Conservation (phyloP, 1,140 invertebrate genomes). For the Musca vetustissima region DNA sequence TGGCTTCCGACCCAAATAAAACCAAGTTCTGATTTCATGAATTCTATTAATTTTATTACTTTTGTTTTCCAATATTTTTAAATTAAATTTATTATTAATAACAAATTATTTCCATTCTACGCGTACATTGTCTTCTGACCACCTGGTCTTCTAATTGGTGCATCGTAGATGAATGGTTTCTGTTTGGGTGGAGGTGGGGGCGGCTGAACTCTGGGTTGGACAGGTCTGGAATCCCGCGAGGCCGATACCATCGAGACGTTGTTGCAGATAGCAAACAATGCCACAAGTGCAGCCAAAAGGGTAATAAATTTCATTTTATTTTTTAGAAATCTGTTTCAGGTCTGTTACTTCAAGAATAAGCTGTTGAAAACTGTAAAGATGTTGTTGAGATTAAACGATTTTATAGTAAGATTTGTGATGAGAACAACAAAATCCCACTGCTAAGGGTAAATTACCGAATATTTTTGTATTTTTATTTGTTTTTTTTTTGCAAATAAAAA, state of each 20-base stretch:
- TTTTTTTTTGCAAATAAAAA: too few relatives aligned
- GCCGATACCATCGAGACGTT: not conserved
- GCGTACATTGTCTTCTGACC: constrained; percentile 11
- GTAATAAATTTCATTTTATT: constrained; percentile 8
- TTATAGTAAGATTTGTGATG: too few relatives aligned
- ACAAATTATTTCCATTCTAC: not conserved
- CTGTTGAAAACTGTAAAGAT: constrained; percentile 6
- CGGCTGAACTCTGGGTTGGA: not conserved
- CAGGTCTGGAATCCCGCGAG: constrained; percentile 1
- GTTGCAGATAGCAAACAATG: not conserved
- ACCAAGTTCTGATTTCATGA: too few relatives aligned
- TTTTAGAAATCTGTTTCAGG: not conserved
- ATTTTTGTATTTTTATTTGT: too few relatives aligned
- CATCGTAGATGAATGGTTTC: constrained; percentile 7
- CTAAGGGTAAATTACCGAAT: too few relatives aligned
- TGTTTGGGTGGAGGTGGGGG: not conserved
- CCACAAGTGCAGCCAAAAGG: not conserved
- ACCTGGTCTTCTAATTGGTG: constrained; percentile 12
- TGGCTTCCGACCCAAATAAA: too few relatives aligned
- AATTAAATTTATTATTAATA: not conserved
- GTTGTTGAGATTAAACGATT: too few relatives aligned
- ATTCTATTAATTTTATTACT: not conserved
- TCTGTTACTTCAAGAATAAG: not conserved
- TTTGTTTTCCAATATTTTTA: too few relatives aligned
- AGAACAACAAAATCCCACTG: too few relatives aligned